Evolutionary conservation across 2,797 vertebrate species (phyloP).

Genomic region (Xenops minutus): DNA sequence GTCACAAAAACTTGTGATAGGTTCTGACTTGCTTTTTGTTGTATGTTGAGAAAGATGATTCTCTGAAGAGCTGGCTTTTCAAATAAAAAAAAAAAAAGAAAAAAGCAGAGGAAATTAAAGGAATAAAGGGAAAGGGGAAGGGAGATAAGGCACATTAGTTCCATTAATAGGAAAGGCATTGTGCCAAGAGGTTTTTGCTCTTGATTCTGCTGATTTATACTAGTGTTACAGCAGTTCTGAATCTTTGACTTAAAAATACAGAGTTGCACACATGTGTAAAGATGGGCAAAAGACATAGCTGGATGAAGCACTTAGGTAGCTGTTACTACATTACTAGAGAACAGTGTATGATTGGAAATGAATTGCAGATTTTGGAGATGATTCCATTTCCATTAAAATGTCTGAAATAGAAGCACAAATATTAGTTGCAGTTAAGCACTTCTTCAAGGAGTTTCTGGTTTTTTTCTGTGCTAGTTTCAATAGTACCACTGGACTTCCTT

Average conservation of each 20-base stretch:
- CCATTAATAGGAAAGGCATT: background rate
- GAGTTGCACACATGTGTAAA: background rate
- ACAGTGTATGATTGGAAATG: background rate
- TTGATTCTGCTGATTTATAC: background rate
- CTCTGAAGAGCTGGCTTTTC: background rate
- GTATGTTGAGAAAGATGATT: background rate
- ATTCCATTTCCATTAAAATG: background rate
- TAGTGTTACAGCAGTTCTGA: background rate
- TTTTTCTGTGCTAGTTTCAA: background rate
- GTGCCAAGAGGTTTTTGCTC: background rate
- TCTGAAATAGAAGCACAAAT: background rate
- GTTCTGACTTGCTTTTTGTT: background rate
- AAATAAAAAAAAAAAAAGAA: background rate
- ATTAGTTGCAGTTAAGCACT: background rate
- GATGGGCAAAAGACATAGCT: background rate
- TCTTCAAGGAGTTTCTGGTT: background rate
- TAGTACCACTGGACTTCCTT: background rate
- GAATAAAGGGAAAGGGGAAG: rapidly evolving
- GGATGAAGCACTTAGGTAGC: background rate
- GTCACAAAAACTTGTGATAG: background rate
- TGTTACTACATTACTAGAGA: background rate
- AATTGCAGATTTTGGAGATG: background rate
- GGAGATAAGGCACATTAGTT: background rate
- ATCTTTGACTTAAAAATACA: background rate
- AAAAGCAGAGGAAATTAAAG: background rate